A percentile compares a stretch with the other conserved stretches of the same genome.
phyloP scores from a whole-genome alignment of 2,888 invertebrate genomes.

The Criorhina ranunculi region DNA sequence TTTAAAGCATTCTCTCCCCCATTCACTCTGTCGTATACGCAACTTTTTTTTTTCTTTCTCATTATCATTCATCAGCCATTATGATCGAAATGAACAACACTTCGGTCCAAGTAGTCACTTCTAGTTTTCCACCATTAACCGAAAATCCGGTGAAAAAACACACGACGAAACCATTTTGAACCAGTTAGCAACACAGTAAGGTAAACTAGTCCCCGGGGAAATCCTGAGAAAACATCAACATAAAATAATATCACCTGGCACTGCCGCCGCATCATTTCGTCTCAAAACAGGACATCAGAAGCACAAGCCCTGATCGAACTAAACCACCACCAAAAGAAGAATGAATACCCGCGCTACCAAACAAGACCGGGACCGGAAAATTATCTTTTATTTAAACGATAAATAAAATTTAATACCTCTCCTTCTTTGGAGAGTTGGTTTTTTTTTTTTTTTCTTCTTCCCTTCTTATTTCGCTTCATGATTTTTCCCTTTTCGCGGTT shows the following conservation, averaged over 20 bases:
- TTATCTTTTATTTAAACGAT: slow-evolving; percentile 73
- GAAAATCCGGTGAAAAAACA: slow-evolving; percentile 14
- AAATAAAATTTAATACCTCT: slow-evolving; percentile 74
- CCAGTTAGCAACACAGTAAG: slow-evolving; percentile 49
- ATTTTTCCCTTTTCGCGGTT: slow-evolving; percentile 64
- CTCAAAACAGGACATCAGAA: slow-evolving; percentile 28
- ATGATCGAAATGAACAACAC: slow-evolving; percentile 25
- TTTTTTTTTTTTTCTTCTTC: slow-evolving; percentile 31
- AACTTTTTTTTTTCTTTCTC: slow-evolving; percentile 53
- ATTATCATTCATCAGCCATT: slow-evolving; percentile 68
- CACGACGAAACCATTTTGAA: slow-evolving; percentile 36
- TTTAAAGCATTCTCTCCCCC: no score
- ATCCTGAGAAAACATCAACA: slow-evolving; percentile 63
- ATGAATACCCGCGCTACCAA: slow-evolving; percentile 13
- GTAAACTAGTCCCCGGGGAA: slow-evolving; percentile 70
- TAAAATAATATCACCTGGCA: slow-evolving; percentile 75
- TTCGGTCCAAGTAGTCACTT: slow-evolving; percentile 5
- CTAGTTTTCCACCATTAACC: slow-evolving; percentile 36
- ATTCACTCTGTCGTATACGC: no score
- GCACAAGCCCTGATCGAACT: neutral
- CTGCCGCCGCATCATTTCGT: slow-evolving; percentile 49
- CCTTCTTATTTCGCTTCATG: slow-evolving; percentile 42
- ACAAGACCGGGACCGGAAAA: slow-evolving; percentile 18
- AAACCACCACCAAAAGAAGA: slow-evolving; percentile 22
- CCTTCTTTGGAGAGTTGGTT: slow-evolving; percentile 50